A percentile compares a stretch with the other conserved stretches of the same genome.
Evolutionary conservation across 2,113 vertebrate genomes (phyloP).

Genomic region (Peromyscus leucopus): DNA sequence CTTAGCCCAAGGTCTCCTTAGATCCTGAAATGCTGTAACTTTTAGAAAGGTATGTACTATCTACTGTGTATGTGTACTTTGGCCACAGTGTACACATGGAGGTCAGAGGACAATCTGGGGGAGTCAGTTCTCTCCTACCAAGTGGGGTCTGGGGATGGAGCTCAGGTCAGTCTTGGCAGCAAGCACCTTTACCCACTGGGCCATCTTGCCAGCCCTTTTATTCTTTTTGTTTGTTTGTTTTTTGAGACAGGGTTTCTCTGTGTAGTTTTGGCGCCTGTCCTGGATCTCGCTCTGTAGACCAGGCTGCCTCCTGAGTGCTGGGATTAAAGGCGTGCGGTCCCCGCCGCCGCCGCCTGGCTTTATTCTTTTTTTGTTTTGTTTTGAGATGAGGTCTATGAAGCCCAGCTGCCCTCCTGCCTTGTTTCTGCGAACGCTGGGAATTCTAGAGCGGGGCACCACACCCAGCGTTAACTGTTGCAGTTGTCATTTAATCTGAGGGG

Average conservation of each 20-base stretch:
- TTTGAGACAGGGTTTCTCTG: too few relatives aligned
- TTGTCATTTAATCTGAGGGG: background rate
- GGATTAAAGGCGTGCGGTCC: too few relatives aligned
- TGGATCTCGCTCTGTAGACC: too few relatives aligned
- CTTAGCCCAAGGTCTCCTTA: background rate
- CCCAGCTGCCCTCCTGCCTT: background rate
- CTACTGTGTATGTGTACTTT: background rate
- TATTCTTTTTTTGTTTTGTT: background rate
- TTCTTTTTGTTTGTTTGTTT: too few relatives aligned
- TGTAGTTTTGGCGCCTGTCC: too few relatives aligned
- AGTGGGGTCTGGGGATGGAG: background rate
- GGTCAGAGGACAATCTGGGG: background rate
- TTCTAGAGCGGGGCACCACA: background rate
- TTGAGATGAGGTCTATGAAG: background rate
- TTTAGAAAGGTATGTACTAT: too few relatives aligned
- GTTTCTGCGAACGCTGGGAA: background rate
- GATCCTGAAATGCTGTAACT: slow-evolving; percentile 38
- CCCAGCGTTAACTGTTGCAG: background rate
- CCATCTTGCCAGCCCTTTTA: background rate
- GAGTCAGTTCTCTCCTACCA: background rate
- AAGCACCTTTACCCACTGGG: background rate
- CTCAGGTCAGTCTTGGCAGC: background rate
- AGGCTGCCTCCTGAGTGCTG: too few relatives aligned
- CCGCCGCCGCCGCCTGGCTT: background rate
- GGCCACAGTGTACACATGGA: background rate